These are phyloP conservation scores for Tetramorium parvispinum DNA, from an alignment of 1,140 invertebrate species.

Conservation along the genomic window DNA sequence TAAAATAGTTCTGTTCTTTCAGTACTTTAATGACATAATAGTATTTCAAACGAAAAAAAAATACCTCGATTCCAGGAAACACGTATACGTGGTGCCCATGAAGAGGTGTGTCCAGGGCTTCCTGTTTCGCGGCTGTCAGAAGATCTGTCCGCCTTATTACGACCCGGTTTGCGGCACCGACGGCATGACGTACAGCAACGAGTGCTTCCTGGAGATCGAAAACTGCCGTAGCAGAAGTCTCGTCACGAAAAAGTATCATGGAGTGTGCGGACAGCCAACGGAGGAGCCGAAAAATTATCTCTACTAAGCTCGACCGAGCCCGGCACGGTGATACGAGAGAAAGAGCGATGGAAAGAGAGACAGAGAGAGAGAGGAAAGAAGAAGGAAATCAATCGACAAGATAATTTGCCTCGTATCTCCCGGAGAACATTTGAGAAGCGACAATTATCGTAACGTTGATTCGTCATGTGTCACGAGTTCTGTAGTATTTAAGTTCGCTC, in stretches of 20 bases:
- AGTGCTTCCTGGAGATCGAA: conserved; percentile 96
- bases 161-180: conserved; percentile 96
- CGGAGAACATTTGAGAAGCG: neutral
- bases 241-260: conserved; percentile 88
- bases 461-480: conserved; percentile 16
- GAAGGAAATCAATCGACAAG: neutral
- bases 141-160: conserved; percentile 93
- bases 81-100: conserved; percentile 94
- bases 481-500: conserved; percentile 12
- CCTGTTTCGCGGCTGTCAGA: conserved; percentile 93
- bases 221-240: conserved; percentile 92
- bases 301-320: conserved; percentile 83
- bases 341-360: neutral
- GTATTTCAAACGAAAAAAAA: neutral
- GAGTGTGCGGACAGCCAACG: conserved; percentile 89
- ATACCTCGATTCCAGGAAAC: conserved; percentile 88
- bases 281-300: conserved; percentile 90
- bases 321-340: conserved; percentile 8
- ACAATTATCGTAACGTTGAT: conserved; percentile 1
- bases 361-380: neutral
- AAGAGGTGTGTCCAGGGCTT: conserved; percentile 93
- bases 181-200: conserved; percentile 95
- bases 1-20: neutral
- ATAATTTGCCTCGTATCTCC: neutral
- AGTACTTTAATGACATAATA: neutral